These are phyloP conservation scores for Sebastes jordani DNA, from an alignment of 2,797 vertebrate genomes.

Conservation along the genomic window DNA sequence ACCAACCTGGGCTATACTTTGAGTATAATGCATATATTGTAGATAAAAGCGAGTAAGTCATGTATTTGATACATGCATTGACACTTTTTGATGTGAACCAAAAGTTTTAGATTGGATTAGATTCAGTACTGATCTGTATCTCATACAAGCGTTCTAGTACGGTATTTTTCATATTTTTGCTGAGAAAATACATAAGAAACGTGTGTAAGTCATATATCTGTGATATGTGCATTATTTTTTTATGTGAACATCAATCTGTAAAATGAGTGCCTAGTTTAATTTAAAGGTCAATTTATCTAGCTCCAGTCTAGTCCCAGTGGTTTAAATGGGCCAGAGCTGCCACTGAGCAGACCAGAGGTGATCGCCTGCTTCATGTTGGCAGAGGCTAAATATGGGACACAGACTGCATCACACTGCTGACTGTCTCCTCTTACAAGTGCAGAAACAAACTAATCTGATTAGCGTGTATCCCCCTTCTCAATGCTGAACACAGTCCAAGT, in stretches of 20 bases:
- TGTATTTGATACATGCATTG: not conserved
- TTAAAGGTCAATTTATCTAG: not conserved
- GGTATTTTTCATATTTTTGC: not conserved
- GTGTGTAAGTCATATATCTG: not conserved
- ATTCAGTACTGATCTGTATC: not conserved
- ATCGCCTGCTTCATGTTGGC: constrained; percentile 25
- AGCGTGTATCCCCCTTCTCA: constrained; percentile 55
- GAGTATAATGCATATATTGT: too few species aligned
- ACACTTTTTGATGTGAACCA: not conserved
- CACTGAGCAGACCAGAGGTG: constrained; percentile 2
- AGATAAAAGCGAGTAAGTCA: not conserved
- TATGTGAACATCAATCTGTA: not conserved
- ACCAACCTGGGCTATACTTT: too few species aligned
- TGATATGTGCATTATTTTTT: too few species aligned
- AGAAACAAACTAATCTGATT: constrained; percentile 70
- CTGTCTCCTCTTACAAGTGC: constrained; percentile 60
- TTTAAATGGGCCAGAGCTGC: not conserved
- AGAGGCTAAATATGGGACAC: constrained; percentile 50
- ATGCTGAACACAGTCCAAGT: constrained; percentile 45
- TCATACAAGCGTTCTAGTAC: not conserved
- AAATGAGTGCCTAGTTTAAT: not conserved
- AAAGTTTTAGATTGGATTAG: not conserved
- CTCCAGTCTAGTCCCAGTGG: not conserved
- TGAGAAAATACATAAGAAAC: not conserved
- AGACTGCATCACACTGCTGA: constrained; percentile 24